Percentiles rank a stretch among this genome's conserved stretches.
These are phyloP conservation scores for Phalacrocorax aristotelis DNA, from an alignment of 2,113 vertebrate species.

Conservation along the genomic window DNA sequence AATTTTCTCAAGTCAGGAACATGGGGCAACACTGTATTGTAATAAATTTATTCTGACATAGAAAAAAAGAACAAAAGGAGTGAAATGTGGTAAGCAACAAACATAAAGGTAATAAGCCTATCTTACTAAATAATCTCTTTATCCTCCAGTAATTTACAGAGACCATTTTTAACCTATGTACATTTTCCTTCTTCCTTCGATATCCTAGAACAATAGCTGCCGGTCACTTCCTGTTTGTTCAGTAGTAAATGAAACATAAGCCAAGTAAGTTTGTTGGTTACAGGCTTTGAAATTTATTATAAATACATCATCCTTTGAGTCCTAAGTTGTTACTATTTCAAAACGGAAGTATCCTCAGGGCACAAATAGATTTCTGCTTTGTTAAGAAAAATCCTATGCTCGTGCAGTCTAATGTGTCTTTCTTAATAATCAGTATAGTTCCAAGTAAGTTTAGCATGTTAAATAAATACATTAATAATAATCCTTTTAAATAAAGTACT, in stretches of 20 bases:
- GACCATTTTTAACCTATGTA: not conserved
- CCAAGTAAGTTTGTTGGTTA: not conserved
- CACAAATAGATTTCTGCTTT: not conserved
- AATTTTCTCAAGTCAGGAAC: not conserved
- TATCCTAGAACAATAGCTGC: conserved; percentile 22
- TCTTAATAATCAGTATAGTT: not conserved
- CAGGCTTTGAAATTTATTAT: conserved; percentile 12
- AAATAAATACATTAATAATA: not conserved
- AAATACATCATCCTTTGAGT: not conserved
- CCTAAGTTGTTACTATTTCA: not conserved
- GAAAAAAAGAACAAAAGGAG: not conserved
- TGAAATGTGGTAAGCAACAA: not conserved
- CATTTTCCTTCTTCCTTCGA: not conserved
- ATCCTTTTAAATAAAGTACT: not conserved
- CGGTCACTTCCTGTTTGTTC: conserved; percentile 13
- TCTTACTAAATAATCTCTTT: not conserved
- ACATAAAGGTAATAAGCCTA: not conserved
- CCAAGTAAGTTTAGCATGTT: not conserved
- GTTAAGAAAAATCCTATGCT: not conserved
- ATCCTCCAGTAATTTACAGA: not conserved
- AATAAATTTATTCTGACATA: not conserved
- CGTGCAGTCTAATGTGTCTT: not conserved
- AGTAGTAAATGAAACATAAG: not conserved
- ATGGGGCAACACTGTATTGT: not conserved
- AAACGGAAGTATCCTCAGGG: not conserved